Evolutionary conservation across 1,140 invertebrate genomes (phyloP), one percentile per base, ranked within the genome.

Genomic region (Agraylea sexmaculata): DNA sequence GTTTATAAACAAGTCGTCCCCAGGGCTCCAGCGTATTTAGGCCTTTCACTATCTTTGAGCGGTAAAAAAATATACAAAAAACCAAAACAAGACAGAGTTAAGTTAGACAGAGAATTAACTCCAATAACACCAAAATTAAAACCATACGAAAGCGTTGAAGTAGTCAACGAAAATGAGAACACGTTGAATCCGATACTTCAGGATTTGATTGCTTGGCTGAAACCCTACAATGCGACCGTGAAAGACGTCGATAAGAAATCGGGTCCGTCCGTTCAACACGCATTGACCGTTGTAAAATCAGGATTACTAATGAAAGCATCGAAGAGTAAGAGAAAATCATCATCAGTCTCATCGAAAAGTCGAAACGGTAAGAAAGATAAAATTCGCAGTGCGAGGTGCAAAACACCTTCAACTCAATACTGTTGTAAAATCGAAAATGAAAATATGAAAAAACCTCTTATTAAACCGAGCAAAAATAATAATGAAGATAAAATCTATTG

Each of bases 21-120:
- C 1, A 76, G 73, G 45, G 79, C 82, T 3, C 87, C 87, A 10
- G 83, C 84, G 2, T 92, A 91, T 56, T 73, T 87, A 39, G 87
- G 87, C 1, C 71, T 84, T 37, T 79, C 76, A 29, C 59, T 90
- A 8, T 75, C 77, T 13, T 70, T 87, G 1, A 76, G 82, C 33
- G 85, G 85, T 4, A 75, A 74, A 46, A 56, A 56, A 40, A 51
- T 68, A 18, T 49, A 63, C n/a, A 65, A 58, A 44, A 66, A 64
- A 47, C 37, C 47, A 2, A 64, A 56, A 39, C 54, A 58, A 16
- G 46, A 46, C 27, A 50, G 40, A 44, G 17, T 32, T 8, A 50
- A 42, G 38, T 4, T 37, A 1, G 48, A 46, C 30, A 43, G 41
- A 49, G 41, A 46, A 17, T 20, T 23, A 8, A 58, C 19, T 50